A percentile compares a stretch with the other conserved stretches of the same genome.
Conservation (phyloP, 2,113 vertebrate genomes). For the Hippocampus mohnikei region DNA sequence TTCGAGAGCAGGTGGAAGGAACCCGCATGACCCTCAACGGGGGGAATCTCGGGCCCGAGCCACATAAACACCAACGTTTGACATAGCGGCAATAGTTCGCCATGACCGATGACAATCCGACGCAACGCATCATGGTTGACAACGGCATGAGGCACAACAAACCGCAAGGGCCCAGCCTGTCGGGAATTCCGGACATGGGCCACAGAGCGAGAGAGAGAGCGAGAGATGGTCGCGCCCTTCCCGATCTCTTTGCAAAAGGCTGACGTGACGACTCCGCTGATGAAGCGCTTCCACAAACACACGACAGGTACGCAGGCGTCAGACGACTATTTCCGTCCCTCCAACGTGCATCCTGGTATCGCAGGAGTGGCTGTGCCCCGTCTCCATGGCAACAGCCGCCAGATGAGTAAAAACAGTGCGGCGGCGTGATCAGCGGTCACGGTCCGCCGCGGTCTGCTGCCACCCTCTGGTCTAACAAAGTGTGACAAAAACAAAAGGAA, state of each 20-base stretch:
- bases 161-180: not conserved
- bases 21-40: conserved; percentile 14
- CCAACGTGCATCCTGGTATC: conserved; percentile 35
- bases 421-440: conserved; percentile 23
- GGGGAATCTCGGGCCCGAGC: not conserved
- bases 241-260: not conserved
- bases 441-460: conserved; percentile 69
- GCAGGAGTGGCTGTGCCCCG: conserved; percentile 54
- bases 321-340: conserved; percentile 67
- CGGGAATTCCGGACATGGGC: conserved; percentile 2
- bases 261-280: not conserved
- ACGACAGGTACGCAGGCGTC: conserved; percentile 27
- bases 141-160: not conserved
- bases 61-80: not conserved
- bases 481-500: conserved; percentile 53
- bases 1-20: conserved; percentile 10
- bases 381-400: conserved; percentile 88
- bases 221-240: not conserved
- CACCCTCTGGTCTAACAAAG: conserved; percentile 72
- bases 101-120: too few relatives aligned
- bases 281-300: not conserved
- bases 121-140: too few relatives aligned
- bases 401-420: conserved; percentile 57
- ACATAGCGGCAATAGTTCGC: too few relatives aligned
- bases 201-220: not conserved